phyloP scores from a whole-genome alignment of 2,888 invertebrate species.

The Ceriagrion tenellum region DNA sequence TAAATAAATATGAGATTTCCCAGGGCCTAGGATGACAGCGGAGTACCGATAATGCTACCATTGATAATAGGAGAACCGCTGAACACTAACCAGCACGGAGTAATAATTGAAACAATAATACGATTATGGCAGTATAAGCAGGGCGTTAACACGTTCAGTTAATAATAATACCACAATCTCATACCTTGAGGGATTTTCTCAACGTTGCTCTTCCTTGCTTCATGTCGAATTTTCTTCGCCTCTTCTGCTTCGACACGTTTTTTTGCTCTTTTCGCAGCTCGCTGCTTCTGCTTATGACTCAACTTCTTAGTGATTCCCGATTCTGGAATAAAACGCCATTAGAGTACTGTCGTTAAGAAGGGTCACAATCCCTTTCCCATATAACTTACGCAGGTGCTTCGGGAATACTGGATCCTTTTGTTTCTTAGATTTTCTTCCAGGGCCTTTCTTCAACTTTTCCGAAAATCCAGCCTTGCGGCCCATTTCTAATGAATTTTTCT shows the following conservation, averaged over 20 bases:
- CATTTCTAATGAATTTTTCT: conserved; percentile 80
- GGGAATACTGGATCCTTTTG: conserved; percentile 89
- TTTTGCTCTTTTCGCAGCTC: conserved; percentile 81
- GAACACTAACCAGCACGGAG: too few species aligned
- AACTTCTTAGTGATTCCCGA: conserved; percentile 81
- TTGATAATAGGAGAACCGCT: too few species aligned
- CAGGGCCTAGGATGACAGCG: too few species aligned
- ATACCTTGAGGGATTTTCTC: conserved; percentile 68
- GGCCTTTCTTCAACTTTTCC: conserved; percentile 87
- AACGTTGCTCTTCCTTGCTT: not conserved
- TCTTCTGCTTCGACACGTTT: not conserved
- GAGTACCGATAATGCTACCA: too few species aligned
- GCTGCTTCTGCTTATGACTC: conserved; percentile 86
- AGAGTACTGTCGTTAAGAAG: not conserved
- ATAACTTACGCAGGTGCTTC: conserved; percentile 77
- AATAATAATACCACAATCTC: too few species aligned
- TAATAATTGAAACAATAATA: too few species aligned
- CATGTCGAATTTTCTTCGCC: not conserved
- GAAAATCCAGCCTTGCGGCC: conserved; percentile 91
- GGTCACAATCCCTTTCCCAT: too few species aligned
- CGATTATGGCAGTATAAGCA: too few species aligned
- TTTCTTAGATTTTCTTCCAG: conserved; percentile 92
- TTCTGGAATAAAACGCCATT: conserved; percentile 74
- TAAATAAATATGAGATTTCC: too few species aligned
- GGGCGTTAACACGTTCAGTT: too few species aligned